Evolutionary conservation across 2,797 vertebrate genomes (phyloP).

Genomic region (Macrochelys suwanniensis): DNA sequence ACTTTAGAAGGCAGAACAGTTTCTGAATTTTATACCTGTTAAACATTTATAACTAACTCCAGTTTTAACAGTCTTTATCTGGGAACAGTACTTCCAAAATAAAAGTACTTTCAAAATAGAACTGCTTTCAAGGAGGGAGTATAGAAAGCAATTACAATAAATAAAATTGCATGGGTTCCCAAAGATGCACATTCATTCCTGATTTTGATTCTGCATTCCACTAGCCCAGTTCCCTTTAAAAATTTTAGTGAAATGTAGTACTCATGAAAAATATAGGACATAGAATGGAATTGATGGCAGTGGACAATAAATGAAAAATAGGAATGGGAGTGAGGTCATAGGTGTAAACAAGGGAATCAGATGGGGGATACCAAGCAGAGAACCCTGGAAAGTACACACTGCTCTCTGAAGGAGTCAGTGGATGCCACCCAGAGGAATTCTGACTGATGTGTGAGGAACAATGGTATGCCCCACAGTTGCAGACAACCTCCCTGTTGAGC

Average conservation of each 20-base stretch:
- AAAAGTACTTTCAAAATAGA: not conserved
- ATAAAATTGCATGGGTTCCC: not conserved
- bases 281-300: not conserved
- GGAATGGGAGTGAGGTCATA: not conserved
- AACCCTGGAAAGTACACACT: not conserved
- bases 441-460: not conserved
- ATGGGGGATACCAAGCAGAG: not conserved
- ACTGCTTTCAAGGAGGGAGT: not conserved
- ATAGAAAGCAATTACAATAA: not conserved
- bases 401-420: not conserved
- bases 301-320: not conserved
- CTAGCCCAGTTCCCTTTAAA: not conserved
- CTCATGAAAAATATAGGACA: not conserved
- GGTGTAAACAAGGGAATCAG: not conserved
- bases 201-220: not conserved
- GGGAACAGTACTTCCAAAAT: not conserved
- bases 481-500: not conserved
- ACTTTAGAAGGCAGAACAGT: not conserved
- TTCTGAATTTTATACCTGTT: not conserved
- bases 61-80: not conserved
- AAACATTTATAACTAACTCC: not conserved
- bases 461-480: not conserved
- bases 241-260: not conserved
- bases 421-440: not conserved
- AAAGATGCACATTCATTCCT: not conserved